Evolutionary conservation across 2,888 invertebrate genomes (phyloP).

Genomic region (Mystacides longicornis): DNA sequence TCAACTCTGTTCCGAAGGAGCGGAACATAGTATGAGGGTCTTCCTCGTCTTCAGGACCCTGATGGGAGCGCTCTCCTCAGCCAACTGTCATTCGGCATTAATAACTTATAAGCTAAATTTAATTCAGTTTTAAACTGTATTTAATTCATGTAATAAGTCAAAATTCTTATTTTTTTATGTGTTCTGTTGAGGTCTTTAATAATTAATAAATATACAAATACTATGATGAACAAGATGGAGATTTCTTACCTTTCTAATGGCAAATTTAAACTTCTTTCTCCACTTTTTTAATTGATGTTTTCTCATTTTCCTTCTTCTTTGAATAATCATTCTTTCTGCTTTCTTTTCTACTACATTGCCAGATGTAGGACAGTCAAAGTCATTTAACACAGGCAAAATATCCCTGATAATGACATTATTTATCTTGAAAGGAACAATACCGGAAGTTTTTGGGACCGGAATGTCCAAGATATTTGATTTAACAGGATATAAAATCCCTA

Average conservation of each 20-base stretch:
- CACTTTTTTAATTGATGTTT: conserved; percentile 77
- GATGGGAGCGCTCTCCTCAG: no score
- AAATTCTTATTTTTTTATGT: no score
- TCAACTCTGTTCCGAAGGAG: no score
- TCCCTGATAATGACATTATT: background rate
- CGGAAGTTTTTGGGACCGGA: background rate
- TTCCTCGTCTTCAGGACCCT: no score
- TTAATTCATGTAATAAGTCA: no score
- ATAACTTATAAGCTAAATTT: no score
- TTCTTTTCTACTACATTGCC: conserved; percentile 52
- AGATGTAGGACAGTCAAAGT: conserved; percentile 42
- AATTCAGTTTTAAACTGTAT: no score
- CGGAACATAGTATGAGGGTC: no score
- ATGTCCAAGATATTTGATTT: conserved; percentile 5
- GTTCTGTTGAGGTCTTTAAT: no score
- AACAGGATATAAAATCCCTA: background rate
- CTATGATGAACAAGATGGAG: no score
- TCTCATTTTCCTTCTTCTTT: conserved; percentile 77
- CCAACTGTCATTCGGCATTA: no score
- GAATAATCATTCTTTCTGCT: conserved; percentile 67
- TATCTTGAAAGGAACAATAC: background rate
- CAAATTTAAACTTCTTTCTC: conserved; percentile 69
- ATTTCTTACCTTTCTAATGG: conserved; percentile 57
- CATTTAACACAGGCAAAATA: background rate
- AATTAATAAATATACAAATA: no score